Evolutionary conservation across 2,113 vertebrate species (phyloP).

Genomic region (Nesoenas mayeri): DNA sequence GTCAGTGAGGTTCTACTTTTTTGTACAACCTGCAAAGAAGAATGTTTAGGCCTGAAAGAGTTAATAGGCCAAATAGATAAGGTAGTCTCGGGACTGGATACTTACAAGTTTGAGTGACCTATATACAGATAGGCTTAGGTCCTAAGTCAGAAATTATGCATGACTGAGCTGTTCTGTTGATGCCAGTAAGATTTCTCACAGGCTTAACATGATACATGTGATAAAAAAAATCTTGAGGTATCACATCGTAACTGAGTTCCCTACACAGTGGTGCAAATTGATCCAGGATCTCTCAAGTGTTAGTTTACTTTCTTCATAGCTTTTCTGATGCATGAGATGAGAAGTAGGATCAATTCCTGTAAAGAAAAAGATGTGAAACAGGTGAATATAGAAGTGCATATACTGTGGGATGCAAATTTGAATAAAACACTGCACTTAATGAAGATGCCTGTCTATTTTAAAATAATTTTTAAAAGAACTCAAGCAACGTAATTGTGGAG

Average conservation of each 20-base stretch:
- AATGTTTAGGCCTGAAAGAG: neutral
- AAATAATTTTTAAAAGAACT: neutral
- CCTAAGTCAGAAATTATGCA: neutral
- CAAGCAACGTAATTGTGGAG: neutral
- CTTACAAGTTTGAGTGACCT: neutral
- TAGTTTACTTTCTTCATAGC: neutral
- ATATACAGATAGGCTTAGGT: neutral
- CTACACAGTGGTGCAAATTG: neutral
- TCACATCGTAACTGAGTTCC: neutral
- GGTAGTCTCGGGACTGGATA: neutral
- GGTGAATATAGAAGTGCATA: neutral
- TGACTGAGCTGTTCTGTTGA: neutral
- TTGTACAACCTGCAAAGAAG: neutral
- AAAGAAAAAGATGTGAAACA: neutral
- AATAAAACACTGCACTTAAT: neutral
- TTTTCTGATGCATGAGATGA: neutral
- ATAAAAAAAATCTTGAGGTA: neutral
- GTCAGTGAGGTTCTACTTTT: neutral
- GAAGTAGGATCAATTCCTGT: neutral
- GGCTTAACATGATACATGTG: neutral
- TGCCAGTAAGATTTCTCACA: neutral
- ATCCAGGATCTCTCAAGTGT: neutral
- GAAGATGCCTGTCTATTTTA: neutral
- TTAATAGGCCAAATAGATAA: neutral
- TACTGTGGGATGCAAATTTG: neutral